Conservation (phyloP, 1,140 invertebrate species). For the Drosophila willistoni region DNA sequence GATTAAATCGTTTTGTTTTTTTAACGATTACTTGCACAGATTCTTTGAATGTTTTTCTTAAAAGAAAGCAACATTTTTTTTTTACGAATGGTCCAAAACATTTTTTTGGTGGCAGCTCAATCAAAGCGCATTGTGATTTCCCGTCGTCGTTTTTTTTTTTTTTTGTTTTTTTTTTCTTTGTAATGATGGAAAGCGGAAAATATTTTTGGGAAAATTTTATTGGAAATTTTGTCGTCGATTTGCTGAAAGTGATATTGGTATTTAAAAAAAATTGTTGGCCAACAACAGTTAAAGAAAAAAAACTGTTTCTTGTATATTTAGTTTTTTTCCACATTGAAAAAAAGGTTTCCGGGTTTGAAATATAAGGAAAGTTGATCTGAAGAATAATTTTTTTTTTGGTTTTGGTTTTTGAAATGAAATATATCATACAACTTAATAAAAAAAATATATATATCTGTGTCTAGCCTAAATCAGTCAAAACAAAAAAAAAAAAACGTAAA, state of each 20-base stretch:
- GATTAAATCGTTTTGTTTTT: constrained; percentile 48
- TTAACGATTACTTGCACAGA: constrained; percentile 8
- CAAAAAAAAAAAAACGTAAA: background rate
- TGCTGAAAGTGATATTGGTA: constrained; percentile 73
- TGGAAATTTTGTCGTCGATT: constrained; percentile 75
- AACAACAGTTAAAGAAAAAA: constrained; percentile 30
- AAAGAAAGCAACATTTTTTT: constrained; percentile 32
- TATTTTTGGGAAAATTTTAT: constrained; percentile 62
- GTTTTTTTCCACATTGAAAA: constrained; percentile 4
- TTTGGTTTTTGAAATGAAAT: constrained; percentile 1
- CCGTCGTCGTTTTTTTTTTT: background rate
- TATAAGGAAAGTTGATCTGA: background rate
- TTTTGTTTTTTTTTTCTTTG: constrained; percentile 34
- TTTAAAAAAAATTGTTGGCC: constrained; percentile 57
- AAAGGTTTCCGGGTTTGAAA: constrained; percentile 47
- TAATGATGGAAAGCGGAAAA: constrained; percentile 40
- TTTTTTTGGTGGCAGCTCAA: constrained; percentile 67
- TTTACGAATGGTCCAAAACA: constrained; percentile 18
- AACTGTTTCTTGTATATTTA: constrained; percentile 21
- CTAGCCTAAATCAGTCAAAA: constrained; percentile 13
- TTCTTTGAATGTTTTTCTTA: constrained; percentile 24
- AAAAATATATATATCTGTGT: constrained; percentile 1
- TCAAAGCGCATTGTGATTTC: constrained; percentile 82
- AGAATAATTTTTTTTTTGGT: background rate
- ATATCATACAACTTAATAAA: constrained; percentile 6